These are phyloP conservation scores for Thinocorus orbignyianus DNA, from an alignment of 2,113 vertebrate genomes.

Conservation along the genomic window DNA sequence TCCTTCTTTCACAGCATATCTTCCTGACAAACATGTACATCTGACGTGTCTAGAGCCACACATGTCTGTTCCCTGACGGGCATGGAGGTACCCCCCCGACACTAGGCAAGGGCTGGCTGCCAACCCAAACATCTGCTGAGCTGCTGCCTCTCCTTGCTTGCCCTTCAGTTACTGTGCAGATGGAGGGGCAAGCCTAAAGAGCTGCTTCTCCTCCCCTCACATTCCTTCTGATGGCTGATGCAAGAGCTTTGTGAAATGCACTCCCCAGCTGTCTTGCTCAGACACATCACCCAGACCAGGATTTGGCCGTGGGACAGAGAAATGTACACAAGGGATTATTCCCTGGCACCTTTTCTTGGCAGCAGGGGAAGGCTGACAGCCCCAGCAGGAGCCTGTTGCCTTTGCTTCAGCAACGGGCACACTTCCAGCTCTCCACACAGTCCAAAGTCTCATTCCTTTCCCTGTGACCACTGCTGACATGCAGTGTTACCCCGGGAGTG, in stretches of 20 bases:
- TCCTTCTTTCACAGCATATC: neutral
- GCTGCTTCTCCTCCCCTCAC: no score
- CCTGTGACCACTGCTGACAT: neutral
- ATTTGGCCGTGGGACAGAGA: fast-evolving
- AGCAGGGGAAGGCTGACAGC: neutral
- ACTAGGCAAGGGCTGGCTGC: neutral
- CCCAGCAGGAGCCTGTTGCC: neutral
- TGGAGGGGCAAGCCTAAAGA: fast-evolving
- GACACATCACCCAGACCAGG: fast-evolving
- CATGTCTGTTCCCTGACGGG: fast-evolving
- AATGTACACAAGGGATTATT: fast-evolving
- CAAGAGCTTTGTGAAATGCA: fast-evolving
- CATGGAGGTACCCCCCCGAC: fast-evolving
- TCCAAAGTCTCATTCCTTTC: neutral
- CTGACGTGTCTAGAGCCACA: neutral
- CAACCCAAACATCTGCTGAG: neutral
- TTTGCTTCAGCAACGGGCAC: neutral
- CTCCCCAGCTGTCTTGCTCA: neutral
- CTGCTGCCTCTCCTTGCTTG: fast-evolving
- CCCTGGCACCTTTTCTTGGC: neutral
- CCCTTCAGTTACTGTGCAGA: neutral
- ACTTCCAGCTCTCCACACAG: neutral
- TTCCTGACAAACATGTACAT: neutral
- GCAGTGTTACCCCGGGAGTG: neutral
- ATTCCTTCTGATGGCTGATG: neutral